Evolutionary conservation across 2,888 invertebrate genomes (phyloP), one percentile per base, ranked within the genome.

Genomic region (Agrotis clavis): DNA sequence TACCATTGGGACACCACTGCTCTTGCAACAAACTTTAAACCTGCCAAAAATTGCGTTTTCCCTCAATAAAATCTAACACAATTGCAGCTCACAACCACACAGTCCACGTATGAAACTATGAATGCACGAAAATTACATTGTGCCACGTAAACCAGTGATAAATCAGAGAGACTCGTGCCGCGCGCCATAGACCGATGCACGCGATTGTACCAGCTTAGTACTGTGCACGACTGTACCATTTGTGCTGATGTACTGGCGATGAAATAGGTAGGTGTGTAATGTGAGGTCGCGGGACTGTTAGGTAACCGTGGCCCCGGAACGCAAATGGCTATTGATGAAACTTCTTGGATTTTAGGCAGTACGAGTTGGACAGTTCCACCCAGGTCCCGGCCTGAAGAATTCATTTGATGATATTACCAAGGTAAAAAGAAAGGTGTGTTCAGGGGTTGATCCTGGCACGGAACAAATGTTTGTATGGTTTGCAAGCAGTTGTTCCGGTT

Each of bases 141-240:
- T 72, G 63, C 80, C 81, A 83, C 84, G 87, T 74, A 56, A 83
- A 71, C 70, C 69, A 67, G 71, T 83, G 47, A 84, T 88, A 88
- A 85, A 88, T 88, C 86, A 87, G 75, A 69, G 73, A 59, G 78
- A 77, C 61, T 67, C 61, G 66, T 68, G 73, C 75, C 81, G 82
- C 81, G 81, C 77, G 53, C 57, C 78, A 84, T 84, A 76, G 65
- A 54, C 57, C 53, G 61, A 57, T 77, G 71, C 81, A 81, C 81
- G 81, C 83, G 80, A 81, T 74, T 60, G 83, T 70, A 79, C 73
- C 63, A 53, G 66, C 63, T 60, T 61, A 56, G 72, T 56, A 60
- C 67, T 82, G 25, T 51, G 50, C 57, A 70, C 53, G 59, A 69
- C 48, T 82, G 66, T 82, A 69, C 60, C 18, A 65, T 45, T n/a